These are phyloP conservation scores for Hypocryptadius cinnamomeus DNA, from an alignment of 2,113 vertebrate genomes.

Conservation along the genomic window DNA sequence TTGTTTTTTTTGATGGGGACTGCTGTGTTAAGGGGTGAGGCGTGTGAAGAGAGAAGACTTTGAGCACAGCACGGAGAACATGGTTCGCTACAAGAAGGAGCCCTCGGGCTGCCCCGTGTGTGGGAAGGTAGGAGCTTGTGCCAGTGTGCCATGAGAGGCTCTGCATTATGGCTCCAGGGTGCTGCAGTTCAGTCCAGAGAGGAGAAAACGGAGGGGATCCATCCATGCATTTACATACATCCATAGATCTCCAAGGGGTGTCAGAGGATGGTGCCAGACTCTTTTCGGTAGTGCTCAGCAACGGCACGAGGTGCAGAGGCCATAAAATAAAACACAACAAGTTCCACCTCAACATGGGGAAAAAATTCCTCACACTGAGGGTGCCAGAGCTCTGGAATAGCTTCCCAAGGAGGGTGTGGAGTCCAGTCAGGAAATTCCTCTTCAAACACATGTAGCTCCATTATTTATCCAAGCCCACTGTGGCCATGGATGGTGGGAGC, in stretches of 20 bases:
- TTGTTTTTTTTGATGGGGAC: slow-evolving; percentile 40
- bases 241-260: not conserved
- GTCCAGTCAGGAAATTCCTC: not conserved
- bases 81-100: slow-evolving; percentile 94
- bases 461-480: not conserved
- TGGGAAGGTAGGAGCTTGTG: slow-evolving; percentile 78
- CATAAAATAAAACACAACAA: not conserved
- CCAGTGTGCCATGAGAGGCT: not conserved
- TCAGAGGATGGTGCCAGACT: not conserved
- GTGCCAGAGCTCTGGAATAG: not conserved
- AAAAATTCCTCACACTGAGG: not conserved
- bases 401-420: not conserved
- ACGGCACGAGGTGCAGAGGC: accelerated
- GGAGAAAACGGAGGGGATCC: not conserved
- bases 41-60: slow-evolving; percentile 91
- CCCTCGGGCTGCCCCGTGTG: slow-evolving; percentile 94
- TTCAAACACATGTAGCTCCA: not conserved
- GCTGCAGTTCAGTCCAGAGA: not conserved
- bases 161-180: not conserved
- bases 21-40: slow-evolving; percentile 79
- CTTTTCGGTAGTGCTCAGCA: not conserved
- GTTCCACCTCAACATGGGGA: not conserved
- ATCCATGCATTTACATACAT: not conserved
- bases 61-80: slow-evolving; percentile 83
- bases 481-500: not conserved